Conservation (phyloP, 2,113 vertebrate species). For the Arothron firmamentum region DNA sequence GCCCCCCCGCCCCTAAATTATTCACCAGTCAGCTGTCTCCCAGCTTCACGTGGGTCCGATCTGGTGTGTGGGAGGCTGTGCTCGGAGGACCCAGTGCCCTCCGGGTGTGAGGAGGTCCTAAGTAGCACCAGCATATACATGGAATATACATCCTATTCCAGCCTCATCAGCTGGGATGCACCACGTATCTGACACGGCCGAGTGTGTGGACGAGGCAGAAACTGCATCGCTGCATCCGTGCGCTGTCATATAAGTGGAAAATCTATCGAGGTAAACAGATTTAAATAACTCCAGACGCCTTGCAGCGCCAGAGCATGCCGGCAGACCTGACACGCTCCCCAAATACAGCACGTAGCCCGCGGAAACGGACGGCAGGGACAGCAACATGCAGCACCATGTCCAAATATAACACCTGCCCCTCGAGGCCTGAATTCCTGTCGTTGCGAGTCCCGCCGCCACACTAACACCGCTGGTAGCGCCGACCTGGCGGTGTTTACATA, state of each 20-base stretch:
- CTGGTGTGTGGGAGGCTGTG: not conserved
- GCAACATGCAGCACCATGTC: slow-evolving; percentile 53
- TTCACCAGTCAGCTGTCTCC: slow-evolving; percentile 8
- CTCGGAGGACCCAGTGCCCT: not conserved
- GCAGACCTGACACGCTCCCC: not conserved
- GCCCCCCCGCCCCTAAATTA: slow-evolving; percentile 3
- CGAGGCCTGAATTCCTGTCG: slow-evolving; percentile 64
- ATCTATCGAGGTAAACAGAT: not conserved
- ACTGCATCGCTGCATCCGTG: too few relatives aligned
- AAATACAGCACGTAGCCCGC: not conserved
- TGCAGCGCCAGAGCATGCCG: not conserved
- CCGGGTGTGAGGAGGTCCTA: not conserved
- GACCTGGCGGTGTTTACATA: too few relatives aligned
- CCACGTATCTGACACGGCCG: not conserved
- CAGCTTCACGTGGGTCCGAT: not conserved
- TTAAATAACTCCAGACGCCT: not conserved
- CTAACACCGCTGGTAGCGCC: not conserved
- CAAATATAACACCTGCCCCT: slow-evolving; percentile 65
- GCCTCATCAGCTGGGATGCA: not conserved
- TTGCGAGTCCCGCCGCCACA: slow-evolving; percentile 47
- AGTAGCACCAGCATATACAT: not conserved
- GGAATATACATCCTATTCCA: not conserved
- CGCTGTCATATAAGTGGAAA: too few relatives aligned
- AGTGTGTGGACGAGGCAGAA: not conserved
- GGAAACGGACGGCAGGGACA: slow-evolving; percentile 13